Evolutionary conservation across 2,888 invertebrate species (phyloP).

Genomic region (Eristalis intricaria): DNA sequence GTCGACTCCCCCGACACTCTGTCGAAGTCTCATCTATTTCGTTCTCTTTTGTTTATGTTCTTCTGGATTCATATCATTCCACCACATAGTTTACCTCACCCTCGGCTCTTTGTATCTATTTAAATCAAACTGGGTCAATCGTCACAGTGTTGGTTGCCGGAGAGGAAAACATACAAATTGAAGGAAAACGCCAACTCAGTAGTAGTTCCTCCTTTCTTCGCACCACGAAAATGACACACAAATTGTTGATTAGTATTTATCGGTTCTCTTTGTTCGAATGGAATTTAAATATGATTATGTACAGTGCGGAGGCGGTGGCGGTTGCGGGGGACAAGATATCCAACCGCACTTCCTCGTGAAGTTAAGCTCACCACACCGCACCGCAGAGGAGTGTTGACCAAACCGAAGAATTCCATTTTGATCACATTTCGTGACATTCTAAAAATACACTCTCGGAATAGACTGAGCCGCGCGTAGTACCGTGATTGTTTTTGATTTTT

Average conservation of each 20-base stretch:
- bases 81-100: slow-evolving; percentile 1
- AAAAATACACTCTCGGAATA: slow-evolving; percentile 37
- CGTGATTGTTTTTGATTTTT: background rate
- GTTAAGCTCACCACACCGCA: background rate
- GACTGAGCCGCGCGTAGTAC: background rate
- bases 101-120: slow-evolving; percentile 17
- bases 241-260: background rate
- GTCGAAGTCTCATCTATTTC: background rate
- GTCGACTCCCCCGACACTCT: background rate
- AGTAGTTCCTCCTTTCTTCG: slow-evolving; percentile 1
- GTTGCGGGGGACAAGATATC: too few species aligned
- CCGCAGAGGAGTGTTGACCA: slow-evolving; percentile 5
- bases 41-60: background rate
- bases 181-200: background rate
- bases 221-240: background rate
- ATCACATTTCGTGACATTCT: slow-evolving; percentile 42
- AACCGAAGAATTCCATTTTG: slow-evolving; percentile 26
- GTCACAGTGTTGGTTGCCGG: slow-evolving; percentile 35
- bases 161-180: background rate
- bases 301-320: background rate
- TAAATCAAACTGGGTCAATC: slow-evolving; percentile 39
- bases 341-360: background rate
- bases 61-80: background rate
- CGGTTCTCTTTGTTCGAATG: background rate
- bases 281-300: background rate